phyloP scores from a whole-genome alignment of 2,888 invertebrate genomes.

The Acanthosepion lycidas region DNA sequence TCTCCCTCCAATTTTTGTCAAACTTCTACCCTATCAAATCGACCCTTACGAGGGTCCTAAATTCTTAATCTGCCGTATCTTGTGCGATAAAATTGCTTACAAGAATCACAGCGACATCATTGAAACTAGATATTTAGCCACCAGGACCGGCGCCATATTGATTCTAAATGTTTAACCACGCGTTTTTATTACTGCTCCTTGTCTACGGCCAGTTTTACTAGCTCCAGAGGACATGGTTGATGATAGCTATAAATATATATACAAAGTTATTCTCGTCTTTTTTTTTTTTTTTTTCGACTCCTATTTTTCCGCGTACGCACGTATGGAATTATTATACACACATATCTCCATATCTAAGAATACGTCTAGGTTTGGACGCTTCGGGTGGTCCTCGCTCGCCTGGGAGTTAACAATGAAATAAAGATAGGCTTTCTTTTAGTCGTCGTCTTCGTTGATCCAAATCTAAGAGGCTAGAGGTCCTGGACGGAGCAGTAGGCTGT shows the following conservation, averaged over 20 bases:
- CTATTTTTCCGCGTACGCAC: not conserved
- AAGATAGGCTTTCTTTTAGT: not conserved
- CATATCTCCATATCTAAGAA: not conserved
- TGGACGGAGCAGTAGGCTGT: not conserved
- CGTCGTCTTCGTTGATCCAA: not conserved
- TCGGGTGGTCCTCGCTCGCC: not conserved
- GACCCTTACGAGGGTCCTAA: not conserved
- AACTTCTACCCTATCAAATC: not conserved
- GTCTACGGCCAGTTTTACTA: not conserved
- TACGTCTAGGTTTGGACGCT: not conserved
- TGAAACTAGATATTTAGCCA: not conserved
- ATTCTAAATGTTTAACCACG: not conserved
- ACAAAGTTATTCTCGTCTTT: not conserved
- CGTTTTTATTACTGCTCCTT: not conserved
- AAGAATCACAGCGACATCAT: not conserved
- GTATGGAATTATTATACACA: too few relatives aligned
- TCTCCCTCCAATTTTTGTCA: too few relatives aligned
- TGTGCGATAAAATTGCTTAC: not conserved
- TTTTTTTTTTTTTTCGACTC: not conserved
- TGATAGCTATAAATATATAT: not conserved
- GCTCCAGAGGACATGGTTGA: not conserved
- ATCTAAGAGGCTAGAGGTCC: not conserved
- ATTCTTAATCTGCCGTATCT: not conserved
- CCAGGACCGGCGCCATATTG: not conserved
- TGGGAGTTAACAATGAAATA: not conserved